These are phyloP conservation scores for Theodoxus fluviatilis DNA, from an alignment of 2,888 invertebrate species.

Conservation along the genomic window DNA sequence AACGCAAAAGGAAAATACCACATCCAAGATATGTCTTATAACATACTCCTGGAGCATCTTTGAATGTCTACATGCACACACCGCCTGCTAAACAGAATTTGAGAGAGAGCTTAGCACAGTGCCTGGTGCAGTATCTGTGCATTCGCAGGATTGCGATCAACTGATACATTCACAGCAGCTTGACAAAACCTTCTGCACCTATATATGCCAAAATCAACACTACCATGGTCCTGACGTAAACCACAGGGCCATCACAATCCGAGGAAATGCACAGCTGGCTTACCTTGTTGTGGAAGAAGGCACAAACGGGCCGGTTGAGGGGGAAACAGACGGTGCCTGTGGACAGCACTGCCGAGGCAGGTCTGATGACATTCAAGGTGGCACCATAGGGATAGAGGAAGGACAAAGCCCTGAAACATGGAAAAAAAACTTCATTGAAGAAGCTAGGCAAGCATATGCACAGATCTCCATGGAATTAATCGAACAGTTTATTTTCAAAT, in stretches of 20 bases:
- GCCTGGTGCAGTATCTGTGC: too few relatives aligned
- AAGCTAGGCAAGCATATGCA: too few relatives aligned
- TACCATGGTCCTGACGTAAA: neutral
- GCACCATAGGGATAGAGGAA: constrained; percentile 96
- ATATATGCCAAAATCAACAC: neutral
- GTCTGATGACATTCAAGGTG: constrained; percentile 89
- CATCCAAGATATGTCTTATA: too few relatives aligned
- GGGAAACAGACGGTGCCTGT: constrained; percentile 94
- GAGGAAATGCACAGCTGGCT: constrained; percentile 18
- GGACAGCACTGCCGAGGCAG: constrained; percentile 86
- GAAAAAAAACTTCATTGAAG: too few relatives aligned
- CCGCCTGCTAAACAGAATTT: too few relatives aligned
- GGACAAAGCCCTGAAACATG: constrained; percentile 69
- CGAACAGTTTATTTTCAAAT: too few relatives aligned
- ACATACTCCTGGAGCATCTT: too few relatives aligned
- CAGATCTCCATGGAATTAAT: too few relatives aligned
- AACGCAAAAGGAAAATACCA: too few relatives aligned
- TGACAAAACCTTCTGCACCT: neutral
- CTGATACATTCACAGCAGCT: neutral
- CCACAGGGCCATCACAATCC: neutral
- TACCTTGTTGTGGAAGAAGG: constrained; percentile 72
- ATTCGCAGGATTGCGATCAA: too few relatives aligned
- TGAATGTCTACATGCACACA: too few relatives aligned
- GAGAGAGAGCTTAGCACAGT: too few relatives aligned
- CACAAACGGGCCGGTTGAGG: constrained; percentile 84